These are phyloP conservation scores for Bufo bufo DNA, from an alignment of 2,113 vertebrate species.

Conservation along the genomic window DNA sequence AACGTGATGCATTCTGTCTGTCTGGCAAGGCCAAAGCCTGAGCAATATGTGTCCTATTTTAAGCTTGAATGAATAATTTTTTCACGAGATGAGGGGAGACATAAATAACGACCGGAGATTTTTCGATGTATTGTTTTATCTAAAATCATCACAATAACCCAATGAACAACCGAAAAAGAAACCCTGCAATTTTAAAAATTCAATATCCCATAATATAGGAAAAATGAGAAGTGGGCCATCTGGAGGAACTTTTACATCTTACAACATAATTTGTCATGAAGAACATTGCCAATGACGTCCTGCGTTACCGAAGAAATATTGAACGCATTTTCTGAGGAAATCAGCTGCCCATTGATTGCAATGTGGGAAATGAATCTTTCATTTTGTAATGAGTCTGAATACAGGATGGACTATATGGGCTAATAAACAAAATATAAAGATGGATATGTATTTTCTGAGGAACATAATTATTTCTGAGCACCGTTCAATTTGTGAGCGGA, in stretches of 20 bases:
- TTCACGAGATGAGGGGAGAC: not conserved
- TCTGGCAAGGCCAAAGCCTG: not conserved
- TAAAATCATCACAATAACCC: not conserved
- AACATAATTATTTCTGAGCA: constrained; percentile 1
- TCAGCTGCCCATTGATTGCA: constrained; percentile 24
- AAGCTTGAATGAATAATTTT: not conserved
- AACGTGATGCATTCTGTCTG: constrained; percentile 18
- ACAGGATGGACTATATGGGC: not conserved
- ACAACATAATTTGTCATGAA: not conserved
- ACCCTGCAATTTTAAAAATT: not conserved
- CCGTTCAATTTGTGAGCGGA: not conserved
- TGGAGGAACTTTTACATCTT: not conserved
- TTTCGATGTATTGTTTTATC: not conserved
- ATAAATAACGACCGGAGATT: not conserved
- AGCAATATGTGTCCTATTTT: not conserved
- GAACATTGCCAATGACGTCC: not conserved
- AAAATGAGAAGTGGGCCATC: not conserved
- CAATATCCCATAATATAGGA: not conserved
- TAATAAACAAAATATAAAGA: constrained; percentile 30
- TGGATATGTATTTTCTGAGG: not conserved
- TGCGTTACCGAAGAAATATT: not conserved
- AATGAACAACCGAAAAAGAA: not conserved
- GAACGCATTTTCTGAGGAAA: not conserved
- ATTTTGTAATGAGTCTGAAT: not conserved
- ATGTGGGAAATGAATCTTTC: constrained; percentile 1